Evolutionary conservation across 2,113 vertebrate species (phyloP).

Genomic region (Lepus americanus): DNA sequence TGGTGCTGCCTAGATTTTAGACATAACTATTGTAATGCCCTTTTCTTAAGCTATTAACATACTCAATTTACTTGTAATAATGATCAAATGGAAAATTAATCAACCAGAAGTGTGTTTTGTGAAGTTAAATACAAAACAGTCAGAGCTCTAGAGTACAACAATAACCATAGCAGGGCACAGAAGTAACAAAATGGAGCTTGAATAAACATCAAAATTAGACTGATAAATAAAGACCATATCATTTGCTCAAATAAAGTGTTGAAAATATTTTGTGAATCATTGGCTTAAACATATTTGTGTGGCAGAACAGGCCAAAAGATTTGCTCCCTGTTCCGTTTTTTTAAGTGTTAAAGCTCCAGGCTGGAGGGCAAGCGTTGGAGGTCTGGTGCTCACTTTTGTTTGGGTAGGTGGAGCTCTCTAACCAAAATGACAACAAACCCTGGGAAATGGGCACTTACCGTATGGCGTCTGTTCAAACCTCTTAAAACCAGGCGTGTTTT

Average conservation of each 20-base stretch:
- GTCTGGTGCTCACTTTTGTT: constrained; percentile 13
- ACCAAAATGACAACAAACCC: constrained; percentile 75
- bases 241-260: not conserved
- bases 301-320: not conserved
- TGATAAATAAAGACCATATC: not conserved
- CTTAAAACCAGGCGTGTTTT: constrained; percentile 67
- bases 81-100: not conserved
- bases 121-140: not conserved
- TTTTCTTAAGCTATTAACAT: constrained; percentile 34
- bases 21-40: not conserved
- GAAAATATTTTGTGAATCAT: constrained; percentile 10
- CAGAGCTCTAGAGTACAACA: not conserved
- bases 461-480: constrained; percentile 73
- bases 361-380: not conserved
- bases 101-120: not conserved
- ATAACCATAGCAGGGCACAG: not conserved
- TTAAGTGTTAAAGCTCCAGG: not conserved
- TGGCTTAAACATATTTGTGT: not conserved
- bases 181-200: not conserved
- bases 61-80: constrained; percentile 16
- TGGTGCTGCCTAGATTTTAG: constrained; percentile 6
- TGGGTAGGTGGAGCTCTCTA: constrained; percentile 59
- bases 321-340: not conserved
- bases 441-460: constrained; percentile 45
- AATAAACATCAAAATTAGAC: constrained; percentile 30